phyloP scores from a whole-genome alignment of 2,888 invertebrate species.

The Tortrix viridana region DNA sequence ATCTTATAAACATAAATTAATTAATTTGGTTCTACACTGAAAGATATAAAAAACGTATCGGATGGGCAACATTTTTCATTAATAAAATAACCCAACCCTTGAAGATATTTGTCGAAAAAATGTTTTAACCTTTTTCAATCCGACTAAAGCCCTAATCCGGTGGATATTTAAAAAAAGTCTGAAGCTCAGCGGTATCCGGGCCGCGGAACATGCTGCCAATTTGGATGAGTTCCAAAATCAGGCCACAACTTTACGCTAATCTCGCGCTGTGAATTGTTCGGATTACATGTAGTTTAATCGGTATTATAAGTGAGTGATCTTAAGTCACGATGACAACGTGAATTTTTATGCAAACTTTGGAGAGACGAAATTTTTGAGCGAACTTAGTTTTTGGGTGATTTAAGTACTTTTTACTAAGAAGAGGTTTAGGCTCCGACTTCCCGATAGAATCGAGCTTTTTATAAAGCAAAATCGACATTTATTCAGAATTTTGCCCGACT shows the following conservation, averaged over 20 bases:
- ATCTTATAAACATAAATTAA: not conserved
- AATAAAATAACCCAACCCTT: constrained; percentile 17
- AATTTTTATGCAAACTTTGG: constrained; percentile 1
- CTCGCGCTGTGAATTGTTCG: constrained; percentile 59
- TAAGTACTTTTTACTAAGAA: not conserved
- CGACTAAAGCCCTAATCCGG: constrained; percentile 41
- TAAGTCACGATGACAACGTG: constrained; percentile 18
- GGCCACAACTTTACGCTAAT: constrained; percentile 57
- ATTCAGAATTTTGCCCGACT: too few relatives aligned
- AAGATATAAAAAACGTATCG: not conserved
- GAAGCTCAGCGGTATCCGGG: constrained; percentile 55
- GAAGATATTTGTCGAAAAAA: constrained; percentile 10
- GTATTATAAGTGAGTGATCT: constrained; percentile 39
- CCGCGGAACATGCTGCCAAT: constrained; percentile 64
- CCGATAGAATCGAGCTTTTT: too few relatives aligned
- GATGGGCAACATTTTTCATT: constrained; percentile 20
- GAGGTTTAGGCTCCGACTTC: too few relatives aligned
- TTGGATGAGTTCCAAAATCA: constrained; percentile 64
- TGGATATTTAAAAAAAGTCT: constrained; percentile 57
- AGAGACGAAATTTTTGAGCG: not conserved
- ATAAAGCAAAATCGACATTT: too few relatives aligned
- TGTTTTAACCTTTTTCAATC: constrained; percentile 35
- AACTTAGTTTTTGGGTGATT: not conserved
- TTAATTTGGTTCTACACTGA: not conserved
- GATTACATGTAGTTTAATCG: constrained; percentile 58